phyloP scores from a whole-genome alignment of 2,113 vertebrate species.

The Carlito syrichta region DNA sequence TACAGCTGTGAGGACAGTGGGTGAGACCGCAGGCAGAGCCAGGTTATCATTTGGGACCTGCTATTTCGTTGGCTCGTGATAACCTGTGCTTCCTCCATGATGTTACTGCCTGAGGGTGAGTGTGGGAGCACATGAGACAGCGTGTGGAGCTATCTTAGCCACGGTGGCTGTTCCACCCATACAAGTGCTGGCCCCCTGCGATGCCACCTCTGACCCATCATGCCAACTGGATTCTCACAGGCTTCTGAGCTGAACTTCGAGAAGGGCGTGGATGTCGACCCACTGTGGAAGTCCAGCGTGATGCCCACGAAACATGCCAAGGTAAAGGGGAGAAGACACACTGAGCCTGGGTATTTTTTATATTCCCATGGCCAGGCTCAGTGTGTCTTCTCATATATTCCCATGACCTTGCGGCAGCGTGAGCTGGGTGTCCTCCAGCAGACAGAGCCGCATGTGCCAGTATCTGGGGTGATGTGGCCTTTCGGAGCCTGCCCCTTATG shows the following conservation, averaged over 20 bases:
- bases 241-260: slow-evolving; percentile 72
- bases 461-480: accelerated
- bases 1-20: background rate
- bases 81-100: background rate
- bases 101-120: accelerated
- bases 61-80: accelerated
- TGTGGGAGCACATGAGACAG: too few species aligned
- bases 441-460: accelerated
- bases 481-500: accelerated
- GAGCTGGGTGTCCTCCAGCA: accelerated
- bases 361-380: background rate
- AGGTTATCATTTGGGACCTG: accelerated
- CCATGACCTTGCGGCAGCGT: accelerated
- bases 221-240: slow-evolving; percentile 75
- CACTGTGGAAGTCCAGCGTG: slow-evolving; percentile 74
- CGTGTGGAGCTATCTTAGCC: too few species aligned
- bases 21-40: background rate
- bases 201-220: accelerated
- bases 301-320: slow-evolving; percentile 86
- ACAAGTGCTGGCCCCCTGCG: background rate
- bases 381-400: too few species aligned
- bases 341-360: accelerated
- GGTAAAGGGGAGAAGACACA: slow-evolving; percentile 78
- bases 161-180: background rate
- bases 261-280: slow-evolving; percentile 39